A percentile compares a stretch with the other conserved stretches of the same genome.
Conservation (phyloP, 1,140 invertebrate species). For the Harlomillsia oculata region DNA sequence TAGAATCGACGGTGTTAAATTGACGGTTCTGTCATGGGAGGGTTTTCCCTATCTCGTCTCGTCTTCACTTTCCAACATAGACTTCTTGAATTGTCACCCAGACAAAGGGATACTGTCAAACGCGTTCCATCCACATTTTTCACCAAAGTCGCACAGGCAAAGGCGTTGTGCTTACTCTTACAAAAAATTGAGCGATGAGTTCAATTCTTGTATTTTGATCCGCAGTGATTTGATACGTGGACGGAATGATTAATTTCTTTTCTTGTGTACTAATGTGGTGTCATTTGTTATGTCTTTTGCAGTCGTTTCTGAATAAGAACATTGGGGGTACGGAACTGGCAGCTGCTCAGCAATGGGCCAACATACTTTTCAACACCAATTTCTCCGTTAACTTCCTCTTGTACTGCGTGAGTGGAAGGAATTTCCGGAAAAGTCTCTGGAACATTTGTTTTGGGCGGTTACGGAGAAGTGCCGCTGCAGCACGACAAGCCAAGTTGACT, state of each 20-base stretch:
- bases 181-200: not conserved
- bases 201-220: not conserved
- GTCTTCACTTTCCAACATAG: too few species aligned
- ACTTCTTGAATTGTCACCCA: too few species aligned
- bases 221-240: not conserved
- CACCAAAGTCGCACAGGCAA: not conserved
- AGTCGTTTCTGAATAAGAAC: constrained; percentile 13
- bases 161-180: not conserved
- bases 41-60: too few species aligned
- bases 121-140: too few species aligned
- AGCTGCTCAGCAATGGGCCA: constrained; percentile 47
- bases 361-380: constrained; percentile 65
- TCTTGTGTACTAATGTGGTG: not conserved
- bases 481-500: not conserved
- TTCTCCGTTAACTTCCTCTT: constrained; percentile 78
- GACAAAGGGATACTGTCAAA: too few species aligned
- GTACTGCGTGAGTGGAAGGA: constrained; percentile 69
- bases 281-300: constrained; percentile 11
- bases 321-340: constrained; percentile 19
- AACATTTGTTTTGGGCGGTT: constrained; percentile 9
- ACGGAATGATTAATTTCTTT: not conserved
- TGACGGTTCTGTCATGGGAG: too few species aligned
- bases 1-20: too few species aligned
- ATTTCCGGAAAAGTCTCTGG: constrained; percentile 56
- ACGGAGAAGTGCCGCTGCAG: not conserved